Evolutionary conservation across 2,888 invertebrate species (phyloP), one percentile per base, ranked within the genome.

Genomic region (Glaucopsyche alexis): DNA sequence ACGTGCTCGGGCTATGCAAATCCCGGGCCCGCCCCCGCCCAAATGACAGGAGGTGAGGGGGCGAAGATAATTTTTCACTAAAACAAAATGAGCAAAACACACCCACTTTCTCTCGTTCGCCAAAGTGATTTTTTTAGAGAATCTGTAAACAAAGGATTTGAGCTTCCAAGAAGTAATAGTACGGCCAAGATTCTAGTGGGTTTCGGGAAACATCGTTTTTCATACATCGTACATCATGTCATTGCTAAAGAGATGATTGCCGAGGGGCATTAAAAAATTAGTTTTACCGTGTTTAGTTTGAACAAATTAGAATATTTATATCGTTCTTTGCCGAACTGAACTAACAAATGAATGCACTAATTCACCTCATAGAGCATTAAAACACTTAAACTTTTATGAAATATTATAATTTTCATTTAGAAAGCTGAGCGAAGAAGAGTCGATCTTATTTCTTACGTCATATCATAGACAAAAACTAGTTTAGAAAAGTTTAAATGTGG

Each of bases 1-100:
- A 60, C 83, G 87, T 88, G 87, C 87, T 89, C 88, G 87, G 89
- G 88, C 91, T 90, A 91, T 92, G 91, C 91, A 91, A 93, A 91
- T 93, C 87, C 80, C 81, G 83, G 85, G 87, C 89, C 88, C 91
- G 90, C 91, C 91, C 85, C 76, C 29, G 29, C 29, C 71, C 71
- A 82, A 82, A 84, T 86, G 85, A 86, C 85, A 80, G 82, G 82
- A 84, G 84, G 80, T 79, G 81, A 74, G 76, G 76, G 77, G 75
- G 75, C 76, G 78, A 77, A 77, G 74, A 87, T 87, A 86, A 91
- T 92, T 92, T 92, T 91, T 91, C 90, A 91, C 86, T 79, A 85
- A 87, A 86, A 85, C 85, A 85, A 91, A 90, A 89, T 87, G 87
- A 89, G 86, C 80, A 82, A 85, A 86, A 85, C 89, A 90, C 90